Percentiles rank a stretch among this genome's conserved stretches.
Conservation (phyloP, 2,797 vertebrate species). For the Pseudomugil tenellus region DNA sequence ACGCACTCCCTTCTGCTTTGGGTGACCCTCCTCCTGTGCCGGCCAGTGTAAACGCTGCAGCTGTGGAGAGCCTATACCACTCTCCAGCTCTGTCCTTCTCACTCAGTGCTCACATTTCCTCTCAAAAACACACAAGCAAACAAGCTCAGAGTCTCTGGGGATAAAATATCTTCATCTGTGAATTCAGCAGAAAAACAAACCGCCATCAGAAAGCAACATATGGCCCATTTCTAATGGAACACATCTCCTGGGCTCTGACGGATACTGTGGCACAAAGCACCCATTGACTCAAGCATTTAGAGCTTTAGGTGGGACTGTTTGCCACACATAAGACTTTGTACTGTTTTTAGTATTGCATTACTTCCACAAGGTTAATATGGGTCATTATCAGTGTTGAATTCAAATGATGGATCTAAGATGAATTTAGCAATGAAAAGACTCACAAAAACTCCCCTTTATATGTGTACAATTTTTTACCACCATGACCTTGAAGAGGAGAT, state of each 20-base stretch:
- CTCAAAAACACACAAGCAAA: slow-evolving; percentile 32
- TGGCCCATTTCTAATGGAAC: slow-evolving; percentile 56
- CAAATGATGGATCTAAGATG: slow-evolving; percentile 45
- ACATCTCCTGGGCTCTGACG: slow-evolving; percentile 53
- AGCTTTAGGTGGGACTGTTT: slow-evolving; percentile 29
- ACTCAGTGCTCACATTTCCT: slow-evolving; percentile 10
- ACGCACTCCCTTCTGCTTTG: slow-evolving; percentile 50
- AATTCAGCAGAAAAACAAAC: slow-evolving; percentile 71
- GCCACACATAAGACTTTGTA: slow-evolving; percentile 5
- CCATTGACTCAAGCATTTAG: slow-evolving; percentile 32
- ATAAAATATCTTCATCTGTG: slow-evolving; percentile 57
- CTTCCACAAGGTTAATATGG: slow-evolving; percentile 15
- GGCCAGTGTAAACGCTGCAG: slow-evolving; percentile 56
- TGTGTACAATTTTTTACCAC: slow-evolving; percentile 50
- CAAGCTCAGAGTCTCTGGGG: slow-evolving; percentile 49
- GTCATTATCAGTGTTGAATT: slow-evolving; percentile 33
- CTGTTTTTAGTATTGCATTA: slow-evolving; percentile 24
- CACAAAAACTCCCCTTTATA: slow-evolving; percentile 55
- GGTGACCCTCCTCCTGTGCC: slow-evolving; percentile 60
- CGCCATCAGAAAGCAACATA: slow-evolving; percentile 65
- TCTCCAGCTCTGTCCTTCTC: slow-evolving; percentile 17
- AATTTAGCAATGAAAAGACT: slow-evolving; percentile 22
- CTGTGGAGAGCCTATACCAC: slow-evolving; percentile 64
- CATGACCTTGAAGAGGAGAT: slow-evolving; percentile 55
- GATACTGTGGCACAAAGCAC: slow-evolving; percentile 46